These are phyloP conservation scores for Bucorvus abyssinicus DNA, from an alignment of 2,797 vertebrate genomes.

Conservation along the genomic window DNA sequence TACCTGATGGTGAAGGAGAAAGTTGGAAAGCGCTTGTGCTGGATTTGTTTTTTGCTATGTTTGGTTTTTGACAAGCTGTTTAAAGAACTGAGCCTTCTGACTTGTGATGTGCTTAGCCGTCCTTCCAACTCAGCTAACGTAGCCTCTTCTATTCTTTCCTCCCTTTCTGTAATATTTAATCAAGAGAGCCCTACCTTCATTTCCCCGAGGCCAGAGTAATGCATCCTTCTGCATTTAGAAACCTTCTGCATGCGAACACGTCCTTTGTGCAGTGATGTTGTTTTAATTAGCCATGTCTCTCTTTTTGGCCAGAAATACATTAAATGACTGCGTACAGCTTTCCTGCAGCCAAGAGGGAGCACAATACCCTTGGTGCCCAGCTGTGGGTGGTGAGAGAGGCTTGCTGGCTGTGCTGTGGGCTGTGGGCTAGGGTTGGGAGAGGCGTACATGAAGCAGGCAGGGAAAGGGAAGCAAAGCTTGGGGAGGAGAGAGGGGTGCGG, in stretches of 20 bases:
- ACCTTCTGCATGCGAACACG: conserved; percentile 19
- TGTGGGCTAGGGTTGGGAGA: not conserved
- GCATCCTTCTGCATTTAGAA: conserved; percentile 62
- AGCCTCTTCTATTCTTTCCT: conserved; percentile 20
- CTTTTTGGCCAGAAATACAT: not conserved
- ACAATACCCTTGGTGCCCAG: not conserved
- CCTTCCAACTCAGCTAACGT: not conserved
- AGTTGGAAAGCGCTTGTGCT: conserved; percentile 35
- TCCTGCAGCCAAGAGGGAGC: not conserved
- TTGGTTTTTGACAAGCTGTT: conserved; percentile 57
- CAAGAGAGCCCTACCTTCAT: conserved; percentile 50
- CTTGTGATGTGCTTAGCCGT: not conserved
- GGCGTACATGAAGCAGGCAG: not conserved
- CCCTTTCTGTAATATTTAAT: conserved; percentile 15
- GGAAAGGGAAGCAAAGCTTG: not conserved
- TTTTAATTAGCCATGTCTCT: conserved; percentile 21
- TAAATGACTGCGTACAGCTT: not conserved
- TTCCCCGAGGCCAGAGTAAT: conserved; percentile 48
- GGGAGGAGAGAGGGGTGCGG: not conserved
- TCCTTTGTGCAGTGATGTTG: conserved; percentile 8
- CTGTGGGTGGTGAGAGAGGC: not conserved
- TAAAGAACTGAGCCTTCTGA: conserved; percentile 47
- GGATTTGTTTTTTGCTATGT: conserved; percentile 37
- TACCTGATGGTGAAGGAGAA: conserved; percentile 39
- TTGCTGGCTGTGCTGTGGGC: fast-evolving